Conservation (phyloP, 2,797 vertebrate species). For the Rhinoraja longicauda region DNA sequence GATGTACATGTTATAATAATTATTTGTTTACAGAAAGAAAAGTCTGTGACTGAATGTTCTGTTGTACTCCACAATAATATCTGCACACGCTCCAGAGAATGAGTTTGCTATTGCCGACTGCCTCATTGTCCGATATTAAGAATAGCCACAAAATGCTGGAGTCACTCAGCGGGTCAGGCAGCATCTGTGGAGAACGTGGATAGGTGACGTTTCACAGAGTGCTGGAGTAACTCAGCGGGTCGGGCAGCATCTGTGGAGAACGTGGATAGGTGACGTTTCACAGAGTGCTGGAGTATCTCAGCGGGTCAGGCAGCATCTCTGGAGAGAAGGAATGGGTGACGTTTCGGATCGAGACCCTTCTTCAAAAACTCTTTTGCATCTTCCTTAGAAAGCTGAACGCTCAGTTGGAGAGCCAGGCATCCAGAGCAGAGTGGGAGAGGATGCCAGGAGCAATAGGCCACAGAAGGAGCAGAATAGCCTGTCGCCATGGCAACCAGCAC, state of each 20-base stretch:
- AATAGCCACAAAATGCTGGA: too few species aligned
- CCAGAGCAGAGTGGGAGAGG: neutral
- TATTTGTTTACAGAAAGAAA: neutral
- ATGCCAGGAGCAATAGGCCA: neutral
- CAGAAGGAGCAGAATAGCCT: slow-evolving; percentile 29
- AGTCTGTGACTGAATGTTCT: neutral
- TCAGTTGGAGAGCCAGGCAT: neutral
- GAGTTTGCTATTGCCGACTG: neutral
- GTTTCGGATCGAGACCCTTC: too few species aligned
- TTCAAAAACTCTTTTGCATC: neutral
- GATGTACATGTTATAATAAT: neutral
- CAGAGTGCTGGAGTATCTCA: too few species aligned
- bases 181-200: too few species aligned
- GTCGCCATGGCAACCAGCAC: slow-evolving; percentile 18
- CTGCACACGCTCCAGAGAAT: neutral
- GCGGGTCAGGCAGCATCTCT: too few species aligned
- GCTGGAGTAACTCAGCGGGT: too few species aligned
- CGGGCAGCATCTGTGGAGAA: too few species aligned
- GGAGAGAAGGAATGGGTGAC: too few species aligned
- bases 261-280: too few species aligned
- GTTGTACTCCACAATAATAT: neutral
- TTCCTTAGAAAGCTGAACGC: slow-evolving; percentile 19
- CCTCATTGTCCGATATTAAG: too few species aligned
- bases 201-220: too few species aligned
- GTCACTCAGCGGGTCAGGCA: too few species aligned